These are phyloP conservation scores for Mythimna ferrago DNA, from an alignment of 2,888 invertebrate species.

Conservation along the genomic window DNA sequence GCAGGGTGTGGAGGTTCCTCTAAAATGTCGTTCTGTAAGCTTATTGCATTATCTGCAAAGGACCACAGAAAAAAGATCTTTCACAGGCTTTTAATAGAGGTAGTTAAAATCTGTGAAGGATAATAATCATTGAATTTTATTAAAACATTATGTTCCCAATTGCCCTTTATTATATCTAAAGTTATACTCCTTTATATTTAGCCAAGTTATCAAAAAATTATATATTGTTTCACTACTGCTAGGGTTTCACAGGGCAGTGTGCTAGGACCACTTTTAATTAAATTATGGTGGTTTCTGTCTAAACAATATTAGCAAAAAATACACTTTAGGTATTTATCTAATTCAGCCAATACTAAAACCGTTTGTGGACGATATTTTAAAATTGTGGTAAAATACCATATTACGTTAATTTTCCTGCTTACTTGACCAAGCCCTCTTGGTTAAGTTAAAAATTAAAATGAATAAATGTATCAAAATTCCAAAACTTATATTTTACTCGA, in stretches of 20 bases:
- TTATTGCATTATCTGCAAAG: slow-evolving; percentile 1
- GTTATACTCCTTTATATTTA: background rate
- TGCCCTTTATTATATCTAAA: slow-evolving; percentile 14
- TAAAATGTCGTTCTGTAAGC: background rate
- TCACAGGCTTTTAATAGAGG: slow-evolving; percentile 6
- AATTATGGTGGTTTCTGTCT: background rate
- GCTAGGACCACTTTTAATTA: background rate
- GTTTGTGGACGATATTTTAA: background rate
- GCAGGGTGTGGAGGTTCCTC: background rate
- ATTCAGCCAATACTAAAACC: background rate
- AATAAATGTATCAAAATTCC: too few relatives aligned
- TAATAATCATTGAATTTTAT: background rate
- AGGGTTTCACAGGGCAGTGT: slow-evolving; percentile 16
- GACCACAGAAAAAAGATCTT: background rate
- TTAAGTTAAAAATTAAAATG: too few relatives aligned
- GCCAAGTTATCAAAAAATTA: background rate
- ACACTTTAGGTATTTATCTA: background rate
- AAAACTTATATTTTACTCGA: background rate
- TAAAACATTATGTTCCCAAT: background rate
- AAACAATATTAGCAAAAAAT: slow-evolving; percentile 8
- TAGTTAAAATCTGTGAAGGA: background rate
- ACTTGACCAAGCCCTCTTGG: too few relatives aligned
- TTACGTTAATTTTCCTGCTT: too few relatives aligned
- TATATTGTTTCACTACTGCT: slow-evolving; percentile 11
- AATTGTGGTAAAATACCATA: background rate